phyloP scores from a whole-genome alignment of 2,113 vertebrate genomes.

The Lanius ludovicianus region DNA sequence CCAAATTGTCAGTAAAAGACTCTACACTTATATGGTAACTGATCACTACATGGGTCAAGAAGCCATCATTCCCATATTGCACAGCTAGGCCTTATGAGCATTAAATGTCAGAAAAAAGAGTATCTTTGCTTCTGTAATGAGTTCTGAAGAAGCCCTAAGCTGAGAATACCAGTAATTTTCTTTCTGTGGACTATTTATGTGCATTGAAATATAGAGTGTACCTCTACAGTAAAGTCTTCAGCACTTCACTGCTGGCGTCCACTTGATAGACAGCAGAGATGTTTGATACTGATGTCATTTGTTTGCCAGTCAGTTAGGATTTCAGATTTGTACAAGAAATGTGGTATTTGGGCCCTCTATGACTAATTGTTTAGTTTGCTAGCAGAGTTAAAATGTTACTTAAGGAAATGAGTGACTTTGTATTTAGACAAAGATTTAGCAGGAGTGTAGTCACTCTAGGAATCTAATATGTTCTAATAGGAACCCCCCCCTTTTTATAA shows the following conservation, averaged over 20 bases:
- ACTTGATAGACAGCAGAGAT: not conserved
- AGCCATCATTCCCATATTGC: not conserved
- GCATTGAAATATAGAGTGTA: not conserved
- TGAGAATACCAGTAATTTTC: not conserved
- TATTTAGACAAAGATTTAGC: not conserved
- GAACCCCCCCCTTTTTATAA: rapidly evolving
- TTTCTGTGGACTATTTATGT: not conserved
- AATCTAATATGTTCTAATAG: not conserved
- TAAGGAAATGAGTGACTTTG: not conserved
- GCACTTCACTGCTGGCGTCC: not conserved
- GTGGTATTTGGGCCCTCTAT: not conserved
- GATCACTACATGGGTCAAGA: not conserved
- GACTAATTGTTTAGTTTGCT: not conserved
- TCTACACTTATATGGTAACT: not conserved
- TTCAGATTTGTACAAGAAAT: not conserved
- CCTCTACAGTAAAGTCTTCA: not conserved
- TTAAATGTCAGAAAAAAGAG: not conserved
- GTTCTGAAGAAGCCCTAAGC: not conserved
- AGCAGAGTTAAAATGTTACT: not conserved
- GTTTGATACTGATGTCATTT: not conserved
- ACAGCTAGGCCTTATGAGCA: not conserved
- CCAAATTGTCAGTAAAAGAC: not conserved
- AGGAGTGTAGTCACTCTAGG: not conserved
- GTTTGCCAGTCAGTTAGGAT: not conserved
- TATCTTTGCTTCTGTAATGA: not conserved